Evolutionary conservation across 2,888 invertebrate genomes (phyloP).

Genomic region (Gibbula magus): DNA sequence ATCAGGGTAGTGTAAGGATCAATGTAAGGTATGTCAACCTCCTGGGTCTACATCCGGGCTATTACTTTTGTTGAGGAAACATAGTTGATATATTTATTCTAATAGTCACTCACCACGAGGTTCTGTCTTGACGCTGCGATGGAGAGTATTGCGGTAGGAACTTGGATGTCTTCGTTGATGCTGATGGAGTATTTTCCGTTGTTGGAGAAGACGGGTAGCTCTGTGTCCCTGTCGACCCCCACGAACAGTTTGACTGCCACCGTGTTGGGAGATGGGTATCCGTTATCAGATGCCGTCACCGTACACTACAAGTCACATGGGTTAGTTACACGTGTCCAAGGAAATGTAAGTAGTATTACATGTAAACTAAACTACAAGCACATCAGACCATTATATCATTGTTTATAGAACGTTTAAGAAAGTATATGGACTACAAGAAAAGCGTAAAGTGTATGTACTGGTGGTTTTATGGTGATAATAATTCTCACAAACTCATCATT

Average conservation of each 20-base stretch:
- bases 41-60: background rate
- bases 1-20: too few species aligned
- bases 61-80: background rate
- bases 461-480: too few species aligned
- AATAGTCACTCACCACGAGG: slow-evolving; percentile 32
- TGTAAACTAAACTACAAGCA: too few species aligned
- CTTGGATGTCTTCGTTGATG: slow-evolving; percentile 58
- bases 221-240: slow-evolving; percentile 48
- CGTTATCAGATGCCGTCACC: slow-evolving; percentile 58
- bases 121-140: slow-evolving; percentile 51
- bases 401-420: too few species aligned
- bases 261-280: slow-evolving; percentile 51
- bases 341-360: too few species aligned
- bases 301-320: slow-evolving; percentile 46
- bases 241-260: slow-evolving; percentile 56
- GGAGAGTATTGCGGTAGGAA: slow-evolving; percentile 47
- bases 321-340: too few species aligned
- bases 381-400: too few species aligned
- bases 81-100: too few species aligned
- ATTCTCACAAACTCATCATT: too few species aligned
- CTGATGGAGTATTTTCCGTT: slow-evolving; percentile 54
- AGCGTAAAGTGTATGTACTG: too few species aligned
- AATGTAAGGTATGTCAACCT: too few species aligned
- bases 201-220: slow-evolving; percentile 52
- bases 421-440: too few species aligned